These are phyloP conservation scores for Galago senegalensis DNA, from an alignment of 2,797 vertebrate genomes.

Conservation along the genomic window DNA sequence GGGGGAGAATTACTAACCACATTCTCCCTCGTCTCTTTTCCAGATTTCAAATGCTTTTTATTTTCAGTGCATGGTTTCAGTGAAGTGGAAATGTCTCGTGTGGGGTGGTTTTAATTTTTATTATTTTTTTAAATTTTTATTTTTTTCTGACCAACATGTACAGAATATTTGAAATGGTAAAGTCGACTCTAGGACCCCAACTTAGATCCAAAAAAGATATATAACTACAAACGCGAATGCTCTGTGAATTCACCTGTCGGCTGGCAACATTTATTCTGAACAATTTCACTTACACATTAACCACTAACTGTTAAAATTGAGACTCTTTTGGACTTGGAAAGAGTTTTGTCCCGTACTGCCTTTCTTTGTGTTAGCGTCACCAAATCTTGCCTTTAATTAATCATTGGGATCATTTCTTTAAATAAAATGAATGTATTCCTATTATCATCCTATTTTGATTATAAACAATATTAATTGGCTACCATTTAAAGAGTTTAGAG, in stretches of 20 bases:
- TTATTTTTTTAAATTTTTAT: background rate
- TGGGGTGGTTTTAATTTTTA: background rate
- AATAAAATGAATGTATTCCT: slow-evolving; percentile 23
- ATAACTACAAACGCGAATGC: background rate
- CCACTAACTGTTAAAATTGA: background rate
- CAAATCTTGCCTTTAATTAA: slow-evolving; percentile 39
- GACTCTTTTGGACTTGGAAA: slow-evolving; percentile 5
- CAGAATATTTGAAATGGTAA: slow-evolving; percentile 55
- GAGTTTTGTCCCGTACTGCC: background rate
- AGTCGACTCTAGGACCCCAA: background rate
- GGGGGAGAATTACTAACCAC: background rate
- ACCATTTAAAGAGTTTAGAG: background rate
- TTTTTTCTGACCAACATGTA: background rate
- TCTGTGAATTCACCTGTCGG: background rate
- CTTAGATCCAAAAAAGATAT: background rate
- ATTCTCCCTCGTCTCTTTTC: background rate
- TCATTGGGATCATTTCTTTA: slow-evolving; percentile 4
- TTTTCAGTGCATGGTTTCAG: slow-evolving; percentile 37
- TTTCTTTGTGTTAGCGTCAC: background rate
- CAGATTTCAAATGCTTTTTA: slow-evolving; percentile 42
- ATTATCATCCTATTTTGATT: background rate
- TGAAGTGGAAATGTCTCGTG: background rate
- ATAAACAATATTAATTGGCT: background rate
- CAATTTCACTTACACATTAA: slow-evolving; percentile 1
- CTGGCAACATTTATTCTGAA: slow-evolving; percentile 7